These are phyloP conservation scores for Campaea margaritaria DNA, from an alignment of 2,888 invertebrate genomes.

Conservation along the genomic window DNA sequence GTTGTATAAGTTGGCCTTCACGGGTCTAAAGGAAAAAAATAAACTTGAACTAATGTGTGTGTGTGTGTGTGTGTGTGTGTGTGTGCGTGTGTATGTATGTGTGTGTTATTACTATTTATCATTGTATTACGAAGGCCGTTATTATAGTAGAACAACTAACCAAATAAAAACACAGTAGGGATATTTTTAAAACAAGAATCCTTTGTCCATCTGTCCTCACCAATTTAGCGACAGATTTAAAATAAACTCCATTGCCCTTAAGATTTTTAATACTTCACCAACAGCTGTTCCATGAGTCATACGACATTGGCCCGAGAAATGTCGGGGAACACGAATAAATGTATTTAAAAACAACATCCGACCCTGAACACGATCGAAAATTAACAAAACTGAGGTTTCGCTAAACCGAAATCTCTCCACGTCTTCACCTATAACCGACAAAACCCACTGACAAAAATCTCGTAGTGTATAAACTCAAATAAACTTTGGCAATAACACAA, in stretches of 20 bases:
- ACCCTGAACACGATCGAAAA: slow-evolving; percentile 70
- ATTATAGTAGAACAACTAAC: slow-evolving; percentile 6
- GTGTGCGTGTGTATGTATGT: too few species aligned
- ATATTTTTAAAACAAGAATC: slow-evolving; percentile 23
- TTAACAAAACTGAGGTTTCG: slow-evolving; percentile 53
- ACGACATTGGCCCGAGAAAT: slow-evolving; percentile 74
- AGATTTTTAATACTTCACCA: slow-evolving; percentile 75
- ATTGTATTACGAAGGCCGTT: too few species aligned
- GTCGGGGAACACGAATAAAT: slow-evolving; percentile 64
- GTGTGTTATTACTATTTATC: too few species aligned
- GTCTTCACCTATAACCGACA: slow-evolving; percentile 25
- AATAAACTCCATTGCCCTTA: slow-evolving; percentile 76
- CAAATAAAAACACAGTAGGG: slow-evolving; percentile 19
- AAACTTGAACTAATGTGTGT: too few species aligned
- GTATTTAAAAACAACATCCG: slow-evolving; percentile 62
- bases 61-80: too few species aligned
- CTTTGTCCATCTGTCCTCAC: slow-evolving; percentile 38
- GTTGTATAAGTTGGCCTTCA: too few species aligned
- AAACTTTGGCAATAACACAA: slow-evolving; percentile 71
- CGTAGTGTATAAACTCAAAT: slow-evolving; percentile 63
- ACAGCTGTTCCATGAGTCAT: slow-evolving; percentile 79
- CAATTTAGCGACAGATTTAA: slow-evolving; percentile 62
- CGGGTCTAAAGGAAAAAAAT: too few species aligned
- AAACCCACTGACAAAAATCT: slow-evolving; percentile 52
- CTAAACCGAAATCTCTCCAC: slow-evolving; percentile 47